A percentile compares a stretch with the other conserved stretches of the same genome.
These are phyloP conservation scores for Therioaphis trifolii DNA, from an alignment of 2,888 invertebrate genomes.

Conservation along the genomic window DNA sequence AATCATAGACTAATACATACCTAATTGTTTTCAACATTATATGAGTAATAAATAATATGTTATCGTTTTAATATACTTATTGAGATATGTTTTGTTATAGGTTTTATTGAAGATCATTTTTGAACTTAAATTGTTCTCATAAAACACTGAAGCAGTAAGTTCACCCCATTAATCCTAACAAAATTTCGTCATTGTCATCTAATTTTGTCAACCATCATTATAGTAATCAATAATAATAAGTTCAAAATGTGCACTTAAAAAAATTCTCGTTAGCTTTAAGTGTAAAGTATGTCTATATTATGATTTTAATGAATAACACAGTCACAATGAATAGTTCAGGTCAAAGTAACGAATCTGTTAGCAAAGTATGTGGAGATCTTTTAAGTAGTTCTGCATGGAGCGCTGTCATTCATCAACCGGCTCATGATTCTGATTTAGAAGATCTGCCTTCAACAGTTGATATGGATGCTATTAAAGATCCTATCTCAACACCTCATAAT, in stretches of 20 bases:
- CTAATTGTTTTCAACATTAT: too few relatives aligned
- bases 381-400: constrained; percentile 68
- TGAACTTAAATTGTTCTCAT: constrained; percentile 31
- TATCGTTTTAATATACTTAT: neutral
- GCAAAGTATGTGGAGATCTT: constrained; percentile 65
- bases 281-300: constrained; percentile 57
- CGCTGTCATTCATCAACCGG: constrained; percentile 68
- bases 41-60: too few relatives aligned
- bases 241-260: constrained; percentile 52
- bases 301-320: constrained; percentile 51
- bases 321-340: constrained; percentile 58
- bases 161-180: constrained; percentile 54
- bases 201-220: constrained; percentile 31
- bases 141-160: constrained; percentile 55
- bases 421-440: constrained; percentile 74
- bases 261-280: constrained; percentile 41
- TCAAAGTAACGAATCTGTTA: constrained; percentile 59
- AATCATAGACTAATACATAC: too few relatives aligned
- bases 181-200: constrained; percentile 44
- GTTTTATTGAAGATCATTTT: constrained; percentile 33
- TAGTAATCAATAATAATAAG: constrained; percentile 16
- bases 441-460: constrained; percentile 77
- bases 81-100: constrained; percentile 14
- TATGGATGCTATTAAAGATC: constrained; percentile 75
- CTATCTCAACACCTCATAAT: constrained; percentile 44